Conservation (phyloP, 1,140 invertebrate species). For the Leptinotarsa undecemlineata region DNA sequence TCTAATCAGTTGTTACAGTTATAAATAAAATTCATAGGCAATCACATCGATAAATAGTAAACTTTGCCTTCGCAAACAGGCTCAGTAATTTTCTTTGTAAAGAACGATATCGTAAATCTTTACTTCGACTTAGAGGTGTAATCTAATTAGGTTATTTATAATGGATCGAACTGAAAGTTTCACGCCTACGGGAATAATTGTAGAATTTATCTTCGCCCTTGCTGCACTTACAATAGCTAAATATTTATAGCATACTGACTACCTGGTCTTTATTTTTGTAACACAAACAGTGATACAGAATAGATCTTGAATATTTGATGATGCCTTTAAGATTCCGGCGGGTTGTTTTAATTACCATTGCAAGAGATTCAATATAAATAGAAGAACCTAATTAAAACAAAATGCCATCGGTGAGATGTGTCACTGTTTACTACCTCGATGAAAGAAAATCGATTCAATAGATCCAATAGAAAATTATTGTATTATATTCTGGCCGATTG, state of each 20-base stretch:
- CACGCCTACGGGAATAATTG: background rate
- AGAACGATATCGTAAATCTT: background rate
- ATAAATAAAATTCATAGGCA: background rate
- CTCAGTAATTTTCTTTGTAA: background rate
- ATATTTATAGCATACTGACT: background rate
- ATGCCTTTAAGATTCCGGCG: too few relatives aligned
- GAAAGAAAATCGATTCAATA: too few relatives aligned
- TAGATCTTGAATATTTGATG: too few relatives aligned
- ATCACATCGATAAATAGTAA: background rate
- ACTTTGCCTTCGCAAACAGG: background rate
- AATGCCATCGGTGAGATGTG: too few relatives aligned
- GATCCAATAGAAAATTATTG: too few relatives aligned
- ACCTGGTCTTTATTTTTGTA: constrained; percentile 6
- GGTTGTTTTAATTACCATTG: too few relatives aligned
- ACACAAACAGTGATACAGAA: background rate
- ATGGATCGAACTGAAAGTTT: background rate
- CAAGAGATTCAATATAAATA: too few relatives aligned
- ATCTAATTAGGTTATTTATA: constrained; percentile 4
- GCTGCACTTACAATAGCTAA: background rate
- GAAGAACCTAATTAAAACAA: too few relatives aligned
- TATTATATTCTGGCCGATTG: too few relatives aligned
- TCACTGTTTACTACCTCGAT: too few relatives aligned
- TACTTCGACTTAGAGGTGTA: background rate
- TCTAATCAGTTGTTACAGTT: background rate
- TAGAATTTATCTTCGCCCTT: background rate